phyloP scores from a whole-genome alignment of 2,113 vertebrate genomes.

The Amazona vittata region DNA sequence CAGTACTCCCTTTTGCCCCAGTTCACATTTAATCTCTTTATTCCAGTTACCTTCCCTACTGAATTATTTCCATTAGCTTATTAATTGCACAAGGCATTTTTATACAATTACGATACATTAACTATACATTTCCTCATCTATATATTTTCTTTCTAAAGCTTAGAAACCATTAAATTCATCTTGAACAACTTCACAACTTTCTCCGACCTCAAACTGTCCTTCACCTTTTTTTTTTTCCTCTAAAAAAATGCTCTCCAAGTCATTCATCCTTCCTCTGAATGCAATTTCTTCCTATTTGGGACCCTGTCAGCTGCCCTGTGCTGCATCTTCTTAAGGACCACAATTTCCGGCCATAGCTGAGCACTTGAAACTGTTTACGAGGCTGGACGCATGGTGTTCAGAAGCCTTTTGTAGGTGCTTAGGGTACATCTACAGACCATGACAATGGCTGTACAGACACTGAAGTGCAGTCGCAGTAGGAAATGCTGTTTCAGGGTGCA shows the following conservation, averaged over 20 bases:
- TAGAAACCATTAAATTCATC: neutral
- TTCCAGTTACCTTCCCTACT: neutral
- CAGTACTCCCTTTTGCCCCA: neutral
- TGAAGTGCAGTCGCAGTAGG: neutral
- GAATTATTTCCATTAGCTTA: neutral
- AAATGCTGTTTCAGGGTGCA: neutral
- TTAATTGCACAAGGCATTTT: neutral
- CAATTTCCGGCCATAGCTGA: accelerated
- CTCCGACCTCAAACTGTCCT: neutral
- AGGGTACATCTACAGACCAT: neutral
- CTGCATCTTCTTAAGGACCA: neutral
- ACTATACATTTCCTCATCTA: neutral
- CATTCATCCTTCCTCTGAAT: neutral
- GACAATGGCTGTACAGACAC: neutral
- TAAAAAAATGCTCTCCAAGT: neutral
- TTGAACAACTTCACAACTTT: neutral
- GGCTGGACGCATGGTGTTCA: neutral
- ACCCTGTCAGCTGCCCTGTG: neutral
- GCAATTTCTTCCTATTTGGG: neutral
- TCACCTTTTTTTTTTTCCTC: neutral
- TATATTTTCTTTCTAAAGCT: neutral
- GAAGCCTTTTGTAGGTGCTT: neutral
- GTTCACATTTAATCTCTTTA: neutral
- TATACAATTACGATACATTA: neutral
- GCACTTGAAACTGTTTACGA: neutral